A percentile compares a stretch with the other conserved stretches of the same genome.
Conservation (phyloP, 2,797 vertebrate genomes). For the Chaenodraco wilsoni region DNA sequence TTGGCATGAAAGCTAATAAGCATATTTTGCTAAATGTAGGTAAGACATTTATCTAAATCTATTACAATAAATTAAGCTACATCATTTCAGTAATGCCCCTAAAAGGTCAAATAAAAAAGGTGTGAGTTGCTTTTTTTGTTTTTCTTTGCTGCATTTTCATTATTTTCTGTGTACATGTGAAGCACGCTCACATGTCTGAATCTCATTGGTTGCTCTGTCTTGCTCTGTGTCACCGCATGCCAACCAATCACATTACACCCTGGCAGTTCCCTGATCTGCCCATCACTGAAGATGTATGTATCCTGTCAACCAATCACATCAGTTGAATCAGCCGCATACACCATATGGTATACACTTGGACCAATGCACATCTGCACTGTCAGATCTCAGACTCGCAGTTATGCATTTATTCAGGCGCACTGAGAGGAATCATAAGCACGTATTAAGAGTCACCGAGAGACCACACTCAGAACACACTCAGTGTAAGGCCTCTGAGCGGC, state of each 20-base stretch:
- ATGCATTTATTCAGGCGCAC: not conserved
- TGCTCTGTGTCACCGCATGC: constrained; percentile 68
- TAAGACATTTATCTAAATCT: not conserved
- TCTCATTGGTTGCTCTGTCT: constrained; percentile 71
- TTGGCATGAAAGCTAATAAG: not conserved
- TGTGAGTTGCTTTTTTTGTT: constrained; percentile 52
- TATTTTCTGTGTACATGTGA: constrained; percentile 53
- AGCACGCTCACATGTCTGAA: constrained; percentile 48
- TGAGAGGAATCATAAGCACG: constrained; percentile 23
- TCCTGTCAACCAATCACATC: constrained; percentile 43
- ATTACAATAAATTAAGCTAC: not conserved
- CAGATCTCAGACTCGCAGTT: not conserved
- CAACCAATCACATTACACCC: constrained; percentile 52
- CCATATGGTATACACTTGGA: constrained; percentile 22
- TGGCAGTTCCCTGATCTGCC: constrained; percentile 60
- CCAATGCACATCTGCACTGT: constrained; percentile 42
- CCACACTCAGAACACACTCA: not conserved
- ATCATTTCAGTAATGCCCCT: not conserved
- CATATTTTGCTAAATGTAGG: not conserved
- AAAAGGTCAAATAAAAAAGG: not conserved
- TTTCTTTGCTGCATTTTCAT: constrained; percentile 73
- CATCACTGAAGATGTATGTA: constrained; percentile 63
- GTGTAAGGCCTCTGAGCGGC: constrained; percentile 3
- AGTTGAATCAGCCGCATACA: constrained; percentile 19
- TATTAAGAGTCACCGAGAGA: constrained; percentile 12